These are phyloP conservation scores for Diabrotica virgifera DNA, from an alignment of 1,140 invertebrate genomes.

Conservation along the genomic window DNA sequence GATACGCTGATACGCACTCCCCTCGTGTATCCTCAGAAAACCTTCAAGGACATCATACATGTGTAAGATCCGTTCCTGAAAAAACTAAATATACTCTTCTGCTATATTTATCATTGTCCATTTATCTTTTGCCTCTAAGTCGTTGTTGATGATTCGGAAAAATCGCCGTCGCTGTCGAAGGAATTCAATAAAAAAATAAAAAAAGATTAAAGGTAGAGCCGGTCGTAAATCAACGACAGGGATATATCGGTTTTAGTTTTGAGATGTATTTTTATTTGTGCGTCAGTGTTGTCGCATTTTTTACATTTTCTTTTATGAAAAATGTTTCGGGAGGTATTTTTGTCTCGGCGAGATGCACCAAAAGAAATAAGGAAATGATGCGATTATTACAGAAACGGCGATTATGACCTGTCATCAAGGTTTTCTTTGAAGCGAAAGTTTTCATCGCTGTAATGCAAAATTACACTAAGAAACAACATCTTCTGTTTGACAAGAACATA, in stretches of 20 bases:
- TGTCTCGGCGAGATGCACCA: background rate
- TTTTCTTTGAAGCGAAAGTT: no score
- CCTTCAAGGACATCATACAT: background rate
- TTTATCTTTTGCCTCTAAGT: conserved; percentile 12
- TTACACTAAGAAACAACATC: no score
- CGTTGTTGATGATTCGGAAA: conserved; percentile 10
- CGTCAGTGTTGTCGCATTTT: background rate
- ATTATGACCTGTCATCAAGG: no score
- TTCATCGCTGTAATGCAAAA: no score
- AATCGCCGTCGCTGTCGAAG: conserved; percentile 7
- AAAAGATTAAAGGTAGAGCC: background rate
- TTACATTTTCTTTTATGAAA: background rate
- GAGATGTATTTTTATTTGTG: background rate
- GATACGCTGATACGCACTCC: no score
- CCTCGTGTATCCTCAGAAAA: background rate
- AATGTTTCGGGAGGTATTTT: background rate
- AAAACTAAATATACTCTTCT: conserved; percentile 4
- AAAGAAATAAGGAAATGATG: no score
- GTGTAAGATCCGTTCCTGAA: background rate
- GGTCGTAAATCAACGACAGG: background rate
- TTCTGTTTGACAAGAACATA: no score
- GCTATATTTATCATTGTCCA: conserved; percentile 11
- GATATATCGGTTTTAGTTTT: background rate
- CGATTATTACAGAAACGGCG: no score
- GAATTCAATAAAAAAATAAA: conserved; percentile 7